Evolutionary conservation across 2,113 vertebrate genomes (phyloP).

Genomic region (Amblyornis subalaris): DNA sequence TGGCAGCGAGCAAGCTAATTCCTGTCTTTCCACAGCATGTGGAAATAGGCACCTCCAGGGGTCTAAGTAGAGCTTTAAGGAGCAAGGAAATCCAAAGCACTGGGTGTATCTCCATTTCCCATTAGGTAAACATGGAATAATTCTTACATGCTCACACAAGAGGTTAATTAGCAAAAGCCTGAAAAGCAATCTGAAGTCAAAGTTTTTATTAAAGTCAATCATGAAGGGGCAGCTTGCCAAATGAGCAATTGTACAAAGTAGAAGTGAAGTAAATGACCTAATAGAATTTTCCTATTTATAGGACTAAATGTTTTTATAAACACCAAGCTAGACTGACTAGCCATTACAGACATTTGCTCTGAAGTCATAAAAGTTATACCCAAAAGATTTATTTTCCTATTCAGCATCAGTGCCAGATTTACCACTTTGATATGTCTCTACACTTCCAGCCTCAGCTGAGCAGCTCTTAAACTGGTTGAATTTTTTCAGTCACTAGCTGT

Average conservation of each 20-base stretch:
- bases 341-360: background rate
- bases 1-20: background rate
- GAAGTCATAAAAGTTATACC: background rate
- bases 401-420: background rate
- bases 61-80: background rate
- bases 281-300: constrained; percentile 21
- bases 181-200: background rate
- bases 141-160: background rate
- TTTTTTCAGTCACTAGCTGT: background rate
- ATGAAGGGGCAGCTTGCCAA: constrained; percentile 25
- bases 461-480: background rate
- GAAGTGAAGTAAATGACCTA: constrained; percentile 31
- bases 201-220: constrained; percentile 31
- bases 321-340: background rate
- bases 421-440: background rate
- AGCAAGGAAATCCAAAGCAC: background rate
- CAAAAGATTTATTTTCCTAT: background rate
- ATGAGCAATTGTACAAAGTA: background rate
- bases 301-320: constrained; percentile 22
- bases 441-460: background rate
- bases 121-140: background rate
- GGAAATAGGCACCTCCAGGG: background rate
- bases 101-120: background rate
- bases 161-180: constrained; percentile 31
- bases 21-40: background rate